Conservation (phyloP, 2,888 invertebrate genomes). For the Meganola albula region DNA sequence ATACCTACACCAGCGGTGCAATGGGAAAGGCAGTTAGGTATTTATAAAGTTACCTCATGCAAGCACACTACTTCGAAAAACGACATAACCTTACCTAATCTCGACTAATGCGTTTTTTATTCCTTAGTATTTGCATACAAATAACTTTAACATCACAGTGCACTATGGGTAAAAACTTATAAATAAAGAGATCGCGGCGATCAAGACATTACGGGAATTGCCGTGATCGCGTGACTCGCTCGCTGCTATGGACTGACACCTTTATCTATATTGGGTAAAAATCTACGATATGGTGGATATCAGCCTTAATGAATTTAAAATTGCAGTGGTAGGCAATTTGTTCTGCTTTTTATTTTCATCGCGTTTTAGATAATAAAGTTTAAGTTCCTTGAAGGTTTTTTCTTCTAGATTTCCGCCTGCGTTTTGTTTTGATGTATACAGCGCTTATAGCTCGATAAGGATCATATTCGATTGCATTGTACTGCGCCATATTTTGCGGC, state of each 20-base stretch:
- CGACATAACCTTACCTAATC: too few relatives aligned
- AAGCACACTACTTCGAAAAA: too few relatives aligned
- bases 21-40: too few relatives aligned
- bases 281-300: conserved; percentile 18
- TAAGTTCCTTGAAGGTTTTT: too few relatives aligned
- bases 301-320: conserved; percentile 25
- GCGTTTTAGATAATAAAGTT: background rate
- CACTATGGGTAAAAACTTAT: background rate
- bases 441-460: too few relatives aligned
- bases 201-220: conserved; percentile 24
- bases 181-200: conserved; percentile 2
- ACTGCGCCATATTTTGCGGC: too few relatives aligned
- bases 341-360: background rate
- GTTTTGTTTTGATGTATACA: too few relatives aligned
- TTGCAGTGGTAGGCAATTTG: conserved; percentile 8
- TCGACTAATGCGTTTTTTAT: conserved; percentile 7
- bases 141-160: conserved; percentile 8
- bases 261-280: conserved; percentile 33
- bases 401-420: too few relatives aligned
- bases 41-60: too few relatives aligned
- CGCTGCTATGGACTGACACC: conserved; percentile 26
- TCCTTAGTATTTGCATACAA: conserved; percentile 18
- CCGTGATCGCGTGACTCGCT: conserved; percentile 31
- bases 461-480: too few relatives aligned
- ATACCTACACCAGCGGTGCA: too few relatives aligned